Evolutionary conservation across 2,113 vertebrate species (phyloP).

Genomic region (Turdus rufiventris): DNA sequence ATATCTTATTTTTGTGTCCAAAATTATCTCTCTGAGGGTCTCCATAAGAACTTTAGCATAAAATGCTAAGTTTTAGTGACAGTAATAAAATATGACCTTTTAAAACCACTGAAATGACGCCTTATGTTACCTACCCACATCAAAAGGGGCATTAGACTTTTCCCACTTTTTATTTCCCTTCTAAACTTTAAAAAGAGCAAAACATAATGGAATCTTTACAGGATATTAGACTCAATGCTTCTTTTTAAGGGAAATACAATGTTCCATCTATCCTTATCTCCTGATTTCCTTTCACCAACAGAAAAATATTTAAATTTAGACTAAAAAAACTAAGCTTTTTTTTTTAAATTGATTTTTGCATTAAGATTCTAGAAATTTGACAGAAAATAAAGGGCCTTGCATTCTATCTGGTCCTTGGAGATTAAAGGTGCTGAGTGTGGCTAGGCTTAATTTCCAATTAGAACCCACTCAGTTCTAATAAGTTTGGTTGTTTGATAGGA

Average conservation of each 20-base stretch:
- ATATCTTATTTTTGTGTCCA: not conserved
- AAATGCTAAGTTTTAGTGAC: not conserved
- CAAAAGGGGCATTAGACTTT: not conserved
- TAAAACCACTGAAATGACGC: not conserved
- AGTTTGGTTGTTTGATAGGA: not conserved
- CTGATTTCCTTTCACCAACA: not conserved
- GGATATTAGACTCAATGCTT: not conserved
- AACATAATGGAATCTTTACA: not conserved
- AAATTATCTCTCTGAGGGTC: not conserved
- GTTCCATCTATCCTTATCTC: not conserved
- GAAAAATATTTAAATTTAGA: not conserved
- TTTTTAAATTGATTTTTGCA: not conserved
- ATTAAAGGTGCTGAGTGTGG: not conserved
- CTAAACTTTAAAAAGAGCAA: not conserved
- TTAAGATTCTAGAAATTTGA: not conserved
- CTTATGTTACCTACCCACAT: not conserved
- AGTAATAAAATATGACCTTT: not conserved
- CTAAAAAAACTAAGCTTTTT: not conserved
- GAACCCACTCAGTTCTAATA: not conserved
- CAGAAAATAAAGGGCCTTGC: not conserved
- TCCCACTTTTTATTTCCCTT: not conserved
- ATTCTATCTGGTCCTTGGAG: fast-evolving
- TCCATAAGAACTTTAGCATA: not conserved
- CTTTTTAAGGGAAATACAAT: not conserved
- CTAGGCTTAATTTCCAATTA: not conserved